phyloP scores from a whole-genome alignment of 2,797 vertebrate species.

The Emys orbicularis region DNA sequence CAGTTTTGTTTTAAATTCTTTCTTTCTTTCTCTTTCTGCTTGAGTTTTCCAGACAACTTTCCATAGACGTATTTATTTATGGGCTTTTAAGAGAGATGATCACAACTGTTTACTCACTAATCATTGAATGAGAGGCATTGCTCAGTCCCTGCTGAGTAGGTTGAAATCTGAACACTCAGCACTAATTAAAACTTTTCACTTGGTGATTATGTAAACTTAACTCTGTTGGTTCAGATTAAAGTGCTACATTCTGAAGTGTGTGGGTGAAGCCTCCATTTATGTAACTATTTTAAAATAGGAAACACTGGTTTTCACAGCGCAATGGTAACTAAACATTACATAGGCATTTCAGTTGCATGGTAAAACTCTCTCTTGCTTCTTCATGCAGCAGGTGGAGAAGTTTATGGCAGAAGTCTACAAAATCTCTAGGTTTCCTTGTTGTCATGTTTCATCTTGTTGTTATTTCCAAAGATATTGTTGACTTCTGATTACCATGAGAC shows the following conservation, averaged over 20 bases:
- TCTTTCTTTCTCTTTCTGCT: neutral
- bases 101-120: neutral
- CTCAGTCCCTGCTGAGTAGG: neutral
- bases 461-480: neutral
- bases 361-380: neutral
- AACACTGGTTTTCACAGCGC: neutral
- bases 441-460: neutral
- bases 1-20: neutral
- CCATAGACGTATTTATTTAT: neutral
- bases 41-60: neutral
- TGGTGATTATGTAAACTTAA: constrained; percentile 23
- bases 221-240: neutral
- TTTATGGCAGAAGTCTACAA: neutral
- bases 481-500: neutral
- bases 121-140: neutral
- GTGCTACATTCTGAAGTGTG: neutral
- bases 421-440: neutral
- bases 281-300: neutral
- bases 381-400: neutral
- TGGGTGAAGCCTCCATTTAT: neutral
- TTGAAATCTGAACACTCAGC: constrained; percentile 22
- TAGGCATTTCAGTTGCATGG: neutral
- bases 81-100: neutral
- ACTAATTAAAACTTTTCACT: neutral
- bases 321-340: neutral